phyloP scores from a whole-genome alignment of 2,113 vertebrate species.

The Ophiodon elongatus region DNA sequence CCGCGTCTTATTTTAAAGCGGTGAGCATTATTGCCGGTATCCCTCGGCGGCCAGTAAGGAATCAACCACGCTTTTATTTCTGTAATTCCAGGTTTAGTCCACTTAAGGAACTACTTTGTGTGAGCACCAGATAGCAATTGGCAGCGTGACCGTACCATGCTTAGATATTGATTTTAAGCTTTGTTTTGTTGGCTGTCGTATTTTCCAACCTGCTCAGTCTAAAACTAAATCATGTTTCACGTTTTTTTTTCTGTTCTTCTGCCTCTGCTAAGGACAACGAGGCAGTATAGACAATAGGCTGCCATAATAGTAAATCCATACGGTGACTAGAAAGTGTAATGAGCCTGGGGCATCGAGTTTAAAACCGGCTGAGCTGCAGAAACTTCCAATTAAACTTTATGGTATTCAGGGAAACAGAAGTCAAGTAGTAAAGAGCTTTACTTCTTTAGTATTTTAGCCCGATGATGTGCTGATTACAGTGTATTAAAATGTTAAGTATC shows the following conservation, averaged over 20 bases:
- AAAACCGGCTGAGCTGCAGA: slow-evolving; percentile 11
- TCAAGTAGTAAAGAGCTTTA: not conserved
- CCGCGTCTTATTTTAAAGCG: slow-evolving; percentile 41
- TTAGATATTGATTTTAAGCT: slow-evolving; percentile 66
- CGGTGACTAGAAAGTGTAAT: slow-evolving; percentile 20
- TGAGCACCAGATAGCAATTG: slow-evolving; percentile 42
- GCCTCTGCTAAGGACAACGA: slow-evolving; percentile 4
- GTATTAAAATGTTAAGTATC: slow-evolving; percentile 4
- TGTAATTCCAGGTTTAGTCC: slow-evolving; percentile 62
- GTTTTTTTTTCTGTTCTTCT: slow-evolving; percentile 34
- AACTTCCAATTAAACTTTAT: slow-evolving; percentile 12
- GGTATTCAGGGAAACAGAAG: not conserved
- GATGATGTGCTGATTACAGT: not conserved
- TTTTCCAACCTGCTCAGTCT: slow-evolving; percentile 51
- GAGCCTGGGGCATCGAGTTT: not conserved
- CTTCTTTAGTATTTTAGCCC: not conserved
- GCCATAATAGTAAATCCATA: slow-evolving; percentile 14
- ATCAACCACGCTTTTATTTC: slow-evolving; percentile 67
- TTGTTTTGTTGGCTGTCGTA: slow-evolving; percentile 45
- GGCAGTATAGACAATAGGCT: slow-evolving; percentile 12
- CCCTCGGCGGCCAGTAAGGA: slow-evolving; percentile 31
- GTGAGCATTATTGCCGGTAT: slow-evolving; percentile 49
- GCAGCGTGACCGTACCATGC: slow-evolving; percentile 22
- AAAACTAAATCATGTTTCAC: slow-evolving; percentile 56
- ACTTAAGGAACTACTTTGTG: slow-evolving; percentile 49